phyloP scores from a whole-genome alignment of 1,140 invertebrate species.

The Drosophila sturtevanti region DNA sequence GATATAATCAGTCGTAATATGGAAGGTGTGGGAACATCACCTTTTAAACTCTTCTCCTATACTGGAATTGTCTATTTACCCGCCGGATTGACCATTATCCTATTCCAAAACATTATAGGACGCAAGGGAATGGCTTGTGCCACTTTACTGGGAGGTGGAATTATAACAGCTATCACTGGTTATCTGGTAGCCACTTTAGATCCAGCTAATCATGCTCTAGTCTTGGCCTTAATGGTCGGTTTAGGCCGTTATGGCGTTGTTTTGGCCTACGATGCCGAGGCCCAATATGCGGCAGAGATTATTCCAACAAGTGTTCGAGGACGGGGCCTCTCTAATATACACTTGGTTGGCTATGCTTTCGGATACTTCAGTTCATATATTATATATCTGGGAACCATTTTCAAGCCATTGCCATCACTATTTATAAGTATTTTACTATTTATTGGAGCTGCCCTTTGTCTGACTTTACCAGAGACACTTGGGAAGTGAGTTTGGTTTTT shows the following conservation, averaged over 20 bases:
- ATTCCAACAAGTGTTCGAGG: constrained; percentile 87
- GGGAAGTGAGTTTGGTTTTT: constrained; percentile 82
- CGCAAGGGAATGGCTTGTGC: constrained; percentile 85
- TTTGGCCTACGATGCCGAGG: constrained; percentile 86
- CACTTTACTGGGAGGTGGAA: constrained; percentile 83
- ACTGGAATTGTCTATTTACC: constrained; percentile 84
- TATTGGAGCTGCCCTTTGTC: constrained; percentile 84
- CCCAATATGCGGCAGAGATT: constrained; percentile 87
- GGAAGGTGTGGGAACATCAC: constrained; percentile 84
- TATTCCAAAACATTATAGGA: constrained; percentile 85
- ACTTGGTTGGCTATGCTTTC: constrained; percentile 84
- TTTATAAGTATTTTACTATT: constrained; percentile 84
- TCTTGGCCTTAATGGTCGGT: constrained; percentile 80
- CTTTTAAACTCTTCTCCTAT: constrained; percentile 84
- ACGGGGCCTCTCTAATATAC: constrained; percentile 84
- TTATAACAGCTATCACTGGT: constrained; percentile 83
- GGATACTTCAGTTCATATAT: constrained; percentile 76
- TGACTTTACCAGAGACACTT: constrained; percentile 86
- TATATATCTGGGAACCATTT: constrained; percentile 82
- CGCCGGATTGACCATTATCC: constrained; percentile 84
- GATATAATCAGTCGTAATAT: constrained; percentile 86
- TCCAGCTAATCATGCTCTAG: constrained; percentile 43
- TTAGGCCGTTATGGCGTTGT: constrained; percentile 86
- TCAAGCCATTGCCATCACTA: constrained; percentile 84
- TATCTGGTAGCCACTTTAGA: constrained; percentile 72